Evolutionary conservation across 2,888 invertebrate genomes (phyloP), one percentile per base, ranked within the genome.

Genomic region (Xanthorhoe designata): DNA sequence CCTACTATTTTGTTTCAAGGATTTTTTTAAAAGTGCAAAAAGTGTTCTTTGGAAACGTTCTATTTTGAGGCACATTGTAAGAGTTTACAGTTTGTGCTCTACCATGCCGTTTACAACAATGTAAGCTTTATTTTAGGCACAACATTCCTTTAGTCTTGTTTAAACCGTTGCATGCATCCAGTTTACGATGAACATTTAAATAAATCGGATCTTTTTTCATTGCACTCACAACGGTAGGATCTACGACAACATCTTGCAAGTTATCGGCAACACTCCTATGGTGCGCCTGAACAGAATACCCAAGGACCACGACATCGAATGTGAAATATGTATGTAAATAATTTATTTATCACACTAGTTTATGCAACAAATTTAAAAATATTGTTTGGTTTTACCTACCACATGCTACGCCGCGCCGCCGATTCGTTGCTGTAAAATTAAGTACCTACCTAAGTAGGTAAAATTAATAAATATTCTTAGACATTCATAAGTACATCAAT

Each of bases 201-300:
- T 35, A 35, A 35, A 24, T 24, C 24, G 24, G 24, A 3, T 35
- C 38, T 13, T 17, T 32, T 57, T 71, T 66, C 0, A n/a, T 69
- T 74, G 73, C 65, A 47, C 59, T n/a, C 69, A 67, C 49, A 55
- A 70, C 47, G 49, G 15, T 64, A 95, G 94, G 55, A 73, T 70
- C 50, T 84, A 95, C 61, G 95, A 96, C 7, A 94, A 96, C 80
- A 95, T 97, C 73, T 89, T 97, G 50, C 91, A 96, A 73, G 94
- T 95, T 10, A 96, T 98, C 83, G 98, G 98, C 32, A 95, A 96
- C 82, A 97, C 98, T 0, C 98, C 98, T 0, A 79, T 98, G 77
- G 95, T 98, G 0, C 94, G 94, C 74, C 90, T 98, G 18, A 97
- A 97, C 79, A 95, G 94, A 73, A 96, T 98, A 78, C 97, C 97